phyloP scores from a whole-genome alignment of 1,140 invertebrate genomes.

The Megalopta genalis region DNA sequence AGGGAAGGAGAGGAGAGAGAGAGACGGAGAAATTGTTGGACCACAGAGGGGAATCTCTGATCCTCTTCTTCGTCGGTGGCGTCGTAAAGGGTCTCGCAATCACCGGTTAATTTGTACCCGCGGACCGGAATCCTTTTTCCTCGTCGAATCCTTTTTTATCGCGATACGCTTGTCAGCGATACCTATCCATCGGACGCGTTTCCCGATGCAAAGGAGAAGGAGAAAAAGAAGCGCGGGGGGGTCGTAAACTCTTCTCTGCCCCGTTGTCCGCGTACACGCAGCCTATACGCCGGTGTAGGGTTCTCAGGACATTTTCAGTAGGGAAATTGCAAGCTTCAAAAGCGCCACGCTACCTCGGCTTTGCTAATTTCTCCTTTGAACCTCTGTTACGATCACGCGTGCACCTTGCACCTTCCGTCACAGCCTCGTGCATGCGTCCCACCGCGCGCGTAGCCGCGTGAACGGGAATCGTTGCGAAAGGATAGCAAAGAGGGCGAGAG shows the following conservation, averaged over 20 bases:
- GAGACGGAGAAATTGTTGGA: constrained; percentile 3
- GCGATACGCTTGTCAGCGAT: not conserved
- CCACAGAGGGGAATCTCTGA: constrained; percentile 15
- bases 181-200: not conserved
- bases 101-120: constrained; percentile 19
- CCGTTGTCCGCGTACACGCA: not conserved
- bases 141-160: not conserved
- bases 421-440: not conserved
- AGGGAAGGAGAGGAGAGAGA: not conserved
- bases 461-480: constrained; percentile 22
- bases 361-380: constrained; percentile 41
- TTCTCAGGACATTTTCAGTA: not conserved
- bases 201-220: not conserved
- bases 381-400: constrained; percentile 29
- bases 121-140: not conserved
- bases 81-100: not conserved
- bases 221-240: not conserved
- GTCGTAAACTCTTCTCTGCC: not conserved
- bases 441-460: not conserved
- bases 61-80: constrained; percentile 19
- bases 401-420: constrained; percentile 31
- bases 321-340: constrained; percentile 14
- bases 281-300: not conserved
- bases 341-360: too few relatives aligned
- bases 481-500: constrained; percentile 35